phyloP scores from a whole-genome alignment of 2,888 invertebrate genomes.

The Spatulosminthurus flaviceps region DNA sequence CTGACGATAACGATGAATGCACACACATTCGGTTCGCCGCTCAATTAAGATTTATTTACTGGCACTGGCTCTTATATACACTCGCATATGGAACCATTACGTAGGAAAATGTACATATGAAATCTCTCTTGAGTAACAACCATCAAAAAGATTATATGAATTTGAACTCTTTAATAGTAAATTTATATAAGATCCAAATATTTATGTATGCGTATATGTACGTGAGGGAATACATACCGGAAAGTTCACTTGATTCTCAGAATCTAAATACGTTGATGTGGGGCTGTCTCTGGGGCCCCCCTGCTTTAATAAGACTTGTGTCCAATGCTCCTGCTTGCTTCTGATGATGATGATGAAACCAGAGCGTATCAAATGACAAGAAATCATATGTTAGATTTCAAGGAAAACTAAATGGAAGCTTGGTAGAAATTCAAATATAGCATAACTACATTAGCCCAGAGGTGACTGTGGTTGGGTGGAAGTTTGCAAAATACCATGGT shows the following conservation, averaged over 20 bases:
- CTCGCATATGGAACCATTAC: neutral
- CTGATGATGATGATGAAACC: slow-evolving; percentile 4
- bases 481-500: neutral
- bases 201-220: too few species aligned
- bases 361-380: slow-evolving; percentile 18
- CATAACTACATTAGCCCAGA: too few species aligned
- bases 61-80: too few species aligned
- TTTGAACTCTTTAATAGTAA: too few species aligned
- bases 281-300: neutral
- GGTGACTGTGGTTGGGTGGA: too few species aligned
- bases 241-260: neutral
- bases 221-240: too few species aligned
- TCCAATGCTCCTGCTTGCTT: neutral
- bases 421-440: neutral
- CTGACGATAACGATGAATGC: slow-evolving; percentile 18
- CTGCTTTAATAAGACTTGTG: neutral
- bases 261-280: slow-evolving; percentile 3
- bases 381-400: slow-evolving; percentile 8
- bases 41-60: slow-evolving; percentile 18
- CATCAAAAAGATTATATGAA: too few species aligned
- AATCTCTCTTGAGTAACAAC: too few species aligned
- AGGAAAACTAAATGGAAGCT: neutral
- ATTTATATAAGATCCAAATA: too few species aligned
- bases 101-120: too few species aligned
- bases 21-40: neutral